These are phyloP conservation scores for Arion vulgaris DNA, from an alignment of 1,140 invertebrate species.

Conservation along the genomic window DNA sequence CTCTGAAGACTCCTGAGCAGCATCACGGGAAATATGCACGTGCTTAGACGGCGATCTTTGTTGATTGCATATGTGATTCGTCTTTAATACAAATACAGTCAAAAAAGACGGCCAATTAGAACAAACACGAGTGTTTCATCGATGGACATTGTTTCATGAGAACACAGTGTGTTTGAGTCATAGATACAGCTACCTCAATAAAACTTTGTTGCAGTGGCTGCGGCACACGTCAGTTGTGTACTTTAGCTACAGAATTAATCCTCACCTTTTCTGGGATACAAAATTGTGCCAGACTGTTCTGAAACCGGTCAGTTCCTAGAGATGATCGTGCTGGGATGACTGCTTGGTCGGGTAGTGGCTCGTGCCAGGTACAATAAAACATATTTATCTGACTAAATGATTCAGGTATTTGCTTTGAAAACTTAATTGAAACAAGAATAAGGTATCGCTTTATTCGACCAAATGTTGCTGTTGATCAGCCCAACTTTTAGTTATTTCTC, in stretches of 20 bases:
- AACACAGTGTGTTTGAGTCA: conserved; percentile 1
- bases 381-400: background rate
- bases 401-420: background rate
- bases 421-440: background rate
- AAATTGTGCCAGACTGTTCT: background rate
- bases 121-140: conserved; percentile 2
- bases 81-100: background rate
- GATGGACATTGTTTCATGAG: background rate
- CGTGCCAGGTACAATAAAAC: background rate
- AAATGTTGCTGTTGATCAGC: too few relatives aligned
- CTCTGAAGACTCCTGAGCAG: background rate
- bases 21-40: conserved; percentile 10
- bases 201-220: background rate
- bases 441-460: too few relatives aligned
- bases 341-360: background rate
- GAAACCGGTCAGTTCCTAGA: background rate
- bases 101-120: background rate
- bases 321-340: background rate
- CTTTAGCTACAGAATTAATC: background rate
- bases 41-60: background rate
- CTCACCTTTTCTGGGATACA: background rate
- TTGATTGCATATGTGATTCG: conserved; percentile 24
- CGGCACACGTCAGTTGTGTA: conserved; percentile 6
- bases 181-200: conserved; percentile 14
- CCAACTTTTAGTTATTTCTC: too few relatives aligned